Evolutionary conservation across 2,113 vertebrate species (phyloP), one percentile per base, ranked within the genome.

Genomic region (Phoxinus phoxinus): DNA sequence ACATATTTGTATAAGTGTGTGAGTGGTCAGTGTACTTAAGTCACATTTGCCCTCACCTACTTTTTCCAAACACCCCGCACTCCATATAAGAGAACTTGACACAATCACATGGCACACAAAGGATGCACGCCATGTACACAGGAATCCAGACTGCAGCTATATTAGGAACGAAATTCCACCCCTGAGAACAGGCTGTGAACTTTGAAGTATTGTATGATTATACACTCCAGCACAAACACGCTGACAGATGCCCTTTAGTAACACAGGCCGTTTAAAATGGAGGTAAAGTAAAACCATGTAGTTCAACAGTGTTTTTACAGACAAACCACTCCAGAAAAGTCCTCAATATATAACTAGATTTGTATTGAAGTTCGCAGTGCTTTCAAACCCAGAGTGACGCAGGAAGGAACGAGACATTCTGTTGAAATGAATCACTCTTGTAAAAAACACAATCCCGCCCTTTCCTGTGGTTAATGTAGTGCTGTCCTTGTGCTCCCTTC

Each of bases 71-170:
- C 75, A 69, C 35, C 85, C 19, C 32, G 27, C 41, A 63, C 84
- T 35, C 83, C 48, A 65, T 53, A 76, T 46, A 44, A 48, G 46
- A n/a, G 27, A 74, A 81, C 61, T 21, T 37, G 35, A 74, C 71
- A 80, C 30, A 58, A 83, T 83, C 88, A 85, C 82, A 83, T 32
- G 7, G 12, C 81, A 59, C 48, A 88, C 82, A 87, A 89, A 88
- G 86, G 86, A 88, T 83, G 78, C 53, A 59, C 69, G 65, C 58
- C 61, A 80, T 86, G 59, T 65, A 83, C 44, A 67, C 74, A 73
- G 86, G 89, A 90, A 89, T 88, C 81, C 84, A 88, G 83, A 82
- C 59, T 15, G 25, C 58, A 27, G 81, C 91, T 91, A 91, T 88
- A 87, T 89, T 90, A 76, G 67, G 89, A 90, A 89, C 82, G 69